These are phyloP conservation scores for Troides oblongomaculatus DNA, from an alignment of 2,888 invertebrate genomes.

Conservation along the genomic window DNA sequence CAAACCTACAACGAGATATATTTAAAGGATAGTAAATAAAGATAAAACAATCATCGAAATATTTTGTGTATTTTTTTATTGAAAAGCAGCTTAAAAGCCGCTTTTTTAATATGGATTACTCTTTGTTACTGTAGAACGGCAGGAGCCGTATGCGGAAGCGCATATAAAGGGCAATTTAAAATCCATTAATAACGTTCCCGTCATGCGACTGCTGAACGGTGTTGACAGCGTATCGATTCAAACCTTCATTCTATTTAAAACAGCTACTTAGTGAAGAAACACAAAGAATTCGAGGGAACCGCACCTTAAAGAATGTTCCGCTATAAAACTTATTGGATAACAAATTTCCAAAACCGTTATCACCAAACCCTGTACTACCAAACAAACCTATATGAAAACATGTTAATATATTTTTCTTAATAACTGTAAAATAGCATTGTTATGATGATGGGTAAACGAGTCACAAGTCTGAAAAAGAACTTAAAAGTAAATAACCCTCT, in stretches of 20 bases:
- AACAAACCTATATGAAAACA: not conserved
- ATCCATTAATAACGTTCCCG: slow-evolving; percentile 62
- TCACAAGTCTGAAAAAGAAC: no score
- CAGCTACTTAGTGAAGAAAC: slow-evolving; percentile 18
- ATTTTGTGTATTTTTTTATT: not conserved
- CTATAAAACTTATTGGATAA: not conserved
- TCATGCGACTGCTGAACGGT: slow-evolving; percentile 46
- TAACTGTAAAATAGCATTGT: no score
- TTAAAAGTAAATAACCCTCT: no score
- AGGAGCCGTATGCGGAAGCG: slow-evolving; percentile 47
- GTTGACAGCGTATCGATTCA: slow-evolving; percentile 32
- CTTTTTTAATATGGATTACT: slow-evolving; percentile 21
- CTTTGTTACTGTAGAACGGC: slow-evolving; percentile 17
- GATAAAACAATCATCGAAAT: not conserved
- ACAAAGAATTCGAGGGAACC: slow-evolving; percentile 7
- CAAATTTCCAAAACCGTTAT: not conserved
- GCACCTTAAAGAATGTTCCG: not conserved
- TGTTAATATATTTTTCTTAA: no score
- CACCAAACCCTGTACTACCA: not conserved
- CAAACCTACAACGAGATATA: not conserved
- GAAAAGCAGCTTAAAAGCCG: not conserved
- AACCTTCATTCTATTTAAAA: slow-evolving; percentile 26
- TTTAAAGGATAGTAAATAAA: not conserved
- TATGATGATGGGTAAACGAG: no score
- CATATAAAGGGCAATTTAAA: slow-evolving; percentile 65